phyloP scores from a whole-genome alignment of 2,888 invertebrate species.

The Netelia inedita region DNA sequence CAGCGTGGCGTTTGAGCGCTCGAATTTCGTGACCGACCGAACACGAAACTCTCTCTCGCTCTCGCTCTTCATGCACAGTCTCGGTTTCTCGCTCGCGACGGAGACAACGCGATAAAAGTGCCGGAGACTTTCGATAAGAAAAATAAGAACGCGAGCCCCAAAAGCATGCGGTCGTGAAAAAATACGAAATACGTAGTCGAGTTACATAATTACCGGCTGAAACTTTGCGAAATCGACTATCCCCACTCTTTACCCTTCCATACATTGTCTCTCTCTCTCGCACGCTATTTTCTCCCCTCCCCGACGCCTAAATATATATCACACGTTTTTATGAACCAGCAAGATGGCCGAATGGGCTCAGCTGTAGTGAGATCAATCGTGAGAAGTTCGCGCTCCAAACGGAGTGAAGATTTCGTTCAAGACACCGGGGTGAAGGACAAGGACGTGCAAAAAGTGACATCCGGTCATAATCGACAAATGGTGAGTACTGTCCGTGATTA shows the following conservation, averaged over 20 bases:
- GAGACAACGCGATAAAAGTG: background rate
- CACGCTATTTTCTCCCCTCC: slow-evolving; percentile 28
- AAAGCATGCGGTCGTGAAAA: background rate
- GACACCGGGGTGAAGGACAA: slow-evolving; percentile 61
- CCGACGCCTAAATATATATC: slow-evolving; percentile 20
- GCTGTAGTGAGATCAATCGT: slow-evolving; percentile 80
- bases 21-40: no score
- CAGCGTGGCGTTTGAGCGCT: no score
- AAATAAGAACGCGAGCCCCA: slow-evolving; percentile 6
- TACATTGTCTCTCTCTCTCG: slow-evolving; percentile 6
- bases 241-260: slow-evolving; percentile 2
- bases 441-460: slow-evolving; percentile 49
- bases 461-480: slow-evolving; percentile 72
- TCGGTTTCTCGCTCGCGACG: background rate
- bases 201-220: slow-evolving; percentile 60
- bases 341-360: slow-evolving; percentile 81
- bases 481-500: slow-evolving; percentile 71
- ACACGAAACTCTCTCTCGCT: background rate
- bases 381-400: slow-evolving; percentile 74
- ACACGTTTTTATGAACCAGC: slow-evolving; percentile 59
- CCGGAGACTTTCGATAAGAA: background rate
- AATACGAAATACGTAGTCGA: background rate
- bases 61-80: slow-evolving; percentile 10
- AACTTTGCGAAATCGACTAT: slow-evolving; percentile 50
- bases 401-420: slow-evolving; percentile 69